Conservation (phyloP, 2,888 invertebrate species). For the Mactromeris polynyma region DNA sequence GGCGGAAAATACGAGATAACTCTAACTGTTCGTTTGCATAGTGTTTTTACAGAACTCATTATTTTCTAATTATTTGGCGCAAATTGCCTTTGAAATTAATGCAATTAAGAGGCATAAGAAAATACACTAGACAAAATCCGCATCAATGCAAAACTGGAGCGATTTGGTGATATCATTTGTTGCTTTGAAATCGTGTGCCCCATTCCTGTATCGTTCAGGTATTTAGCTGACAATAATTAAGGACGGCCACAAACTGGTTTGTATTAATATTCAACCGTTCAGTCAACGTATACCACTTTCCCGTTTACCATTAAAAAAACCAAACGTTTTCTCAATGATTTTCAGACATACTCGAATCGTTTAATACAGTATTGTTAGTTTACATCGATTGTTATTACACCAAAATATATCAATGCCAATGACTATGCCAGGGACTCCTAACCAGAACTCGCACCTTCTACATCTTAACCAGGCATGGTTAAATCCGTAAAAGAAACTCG, state of each 20-base stretch:
- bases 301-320: neutral
- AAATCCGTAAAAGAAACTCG: too few species aligned
- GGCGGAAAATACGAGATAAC: slow-evolving; percentile 9
- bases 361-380: neutral
- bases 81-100: slow-evolving; percentile 25
- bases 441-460: too few species aligned
- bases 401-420: too few species aligned
- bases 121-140: slow-evolving; percentile 9
- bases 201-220: neutral
- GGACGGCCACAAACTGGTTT: neutral
- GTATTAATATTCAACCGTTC: neutral
- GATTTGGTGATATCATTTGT: neutral
- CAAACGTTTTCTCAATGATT: neutral
- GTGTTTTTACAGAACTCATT: neutral
- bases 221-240: neutral
- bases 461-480: too few species aligned
- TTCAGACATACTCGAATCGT: neutral
- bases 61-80: slow-evolving; percentile 19
- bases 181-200: slow-evolving; percentile 1
- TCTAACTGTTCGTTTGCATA: neutral
- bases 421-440: too few species aligned
- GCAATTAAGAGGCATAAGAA: slow-evolving; percentile 12
- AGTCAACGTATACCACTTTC: neutral
- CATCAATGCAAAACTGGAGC: slow-evolving; percentile 4
- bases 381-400: too few species aligned